Conservation (phyloP, 92 coral and sea anemone genomes). For the Hydrozoanthus gracilis region DNA sequence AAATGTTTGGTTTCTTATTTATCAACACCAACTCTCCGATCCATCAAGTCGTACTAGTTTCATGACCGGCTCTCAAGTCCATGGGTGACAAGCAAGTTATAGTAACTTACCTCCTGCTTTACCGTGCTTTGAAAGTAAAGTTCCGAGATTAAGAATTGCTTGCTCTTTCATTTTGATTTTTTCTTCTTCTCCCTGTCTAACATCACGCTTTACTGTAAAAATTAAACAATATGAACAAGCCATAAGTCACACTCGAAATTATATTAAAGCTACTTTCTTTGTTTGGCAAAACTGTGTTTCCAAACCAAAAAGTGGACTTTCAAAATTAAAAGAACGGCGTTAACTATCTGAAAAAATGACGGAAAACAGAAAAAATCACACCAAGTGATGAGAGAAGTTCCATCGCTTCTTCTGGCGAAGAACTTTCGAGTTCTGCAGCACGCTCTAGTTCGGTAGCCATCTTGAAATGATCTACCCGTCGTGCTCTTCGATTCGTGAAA, state of each 20-base stretch:
- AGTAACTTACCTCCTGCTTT: constrained; percentile 84
- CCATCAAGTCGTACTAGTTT: too few species aligned
- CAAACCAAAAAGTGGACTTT: too few species aligned
- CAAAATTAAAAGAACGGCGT: too few species aligned
- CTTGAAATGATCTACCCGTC: constrained; percentile 65
- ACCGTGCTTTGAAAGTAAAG: constrained; percentile 80
- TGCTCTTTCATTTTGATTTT: constrained; percentile 91
- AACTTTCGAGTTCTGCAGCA: constrained; percentile 81
- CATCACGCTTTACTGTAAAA: constrained; percentile 75
- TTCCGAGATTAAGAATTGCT: constrained; percentile 87
- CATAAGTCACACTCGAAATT: background rate
- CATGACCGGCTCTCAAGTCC: too few species aligned
- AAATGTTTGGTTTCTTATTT: too few species aligned
- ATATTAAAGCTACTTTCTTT: background rate
- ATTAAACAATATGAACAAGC: background rate
- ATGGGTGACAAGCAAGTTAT: too few species aligned
- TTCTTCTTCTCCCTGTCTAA: constrained; percentile 79
- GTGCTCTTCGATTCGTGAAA: constrained; percentile 15
- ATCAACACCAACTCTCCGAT: too few species aligned
- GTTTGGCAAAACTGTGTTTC: background rate
- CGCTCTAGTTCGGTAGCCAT: constrained; percentile 95
- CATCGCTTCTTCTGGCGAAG: constrained; percentile 92
- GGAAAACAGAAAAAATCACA: constrained; percentile 9
- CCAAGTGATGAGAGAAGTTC: constrained; percentile 91
- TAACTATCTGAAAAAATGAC: too few species aligned